These are phyloP conservation scores for Haemorhous mexicanus DNA, from an alignment of 2,113 vertebrate genomes.

Conservation along the genomic window DNA sequence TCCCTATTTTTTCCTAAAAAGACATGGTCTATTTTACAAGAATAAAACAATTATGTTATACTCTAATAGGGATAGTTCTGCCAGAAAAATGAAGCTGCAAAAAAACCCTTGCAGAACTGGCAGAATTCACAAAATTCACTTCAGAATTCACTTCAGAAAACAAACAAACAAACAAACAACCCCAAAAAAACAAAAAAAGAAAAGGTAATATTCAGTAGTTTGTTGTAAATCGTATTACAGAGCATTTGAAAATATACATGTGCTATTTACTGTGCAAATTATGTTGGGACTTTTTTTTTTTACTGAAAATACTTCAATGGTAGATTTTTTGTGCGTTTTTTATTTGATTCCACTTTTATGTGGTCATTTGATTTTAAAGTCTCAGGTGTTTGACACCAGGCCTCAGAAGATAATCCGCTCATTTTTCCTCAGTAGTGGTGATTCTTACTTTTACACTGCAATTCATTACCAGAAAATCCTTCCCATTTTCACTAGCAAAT, in stretches of 20 bases:
- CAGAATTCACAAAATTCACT: no score
- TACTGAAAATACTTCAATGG: neutral
- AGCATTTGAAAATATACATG: neutral
- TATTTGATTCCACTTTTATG: neutral
- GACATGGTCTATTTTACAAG: neutral
- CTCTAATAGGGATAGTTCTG: neutral
- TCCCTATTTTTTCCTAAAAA: neutral
- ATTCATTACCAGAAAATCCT: neutral
- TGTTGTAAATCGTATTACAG: neutral
- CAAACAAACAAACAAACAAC: no score
- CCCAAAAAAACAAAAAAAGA: neutral
- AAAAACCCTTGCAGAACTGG: neutral
- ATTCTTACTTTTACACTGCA: neutral
- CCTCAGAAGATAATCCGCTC: neutral
- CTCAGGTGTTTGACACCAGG: neutral
- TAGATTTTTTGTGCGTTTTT: neutral
- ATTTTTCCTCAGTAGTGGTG: neutral
- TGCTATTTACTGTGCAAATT: neutral
- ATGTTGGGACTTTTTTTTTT: fast-evolving
- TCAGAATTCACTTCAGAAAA: fast-evolving
- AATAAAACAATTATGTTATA: neutral
- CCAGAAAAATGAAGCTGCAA: neutral
- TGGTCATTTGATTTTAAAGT: neutral
- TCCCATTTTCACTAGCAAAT: neutral
- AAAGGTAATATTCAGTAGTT: neutral